These are phyloP conservation scores for Ancistrus triradiatus DNA, from an alignment of 2,113 vertebrate genomes.

Conservation along the genomic window DNA sequence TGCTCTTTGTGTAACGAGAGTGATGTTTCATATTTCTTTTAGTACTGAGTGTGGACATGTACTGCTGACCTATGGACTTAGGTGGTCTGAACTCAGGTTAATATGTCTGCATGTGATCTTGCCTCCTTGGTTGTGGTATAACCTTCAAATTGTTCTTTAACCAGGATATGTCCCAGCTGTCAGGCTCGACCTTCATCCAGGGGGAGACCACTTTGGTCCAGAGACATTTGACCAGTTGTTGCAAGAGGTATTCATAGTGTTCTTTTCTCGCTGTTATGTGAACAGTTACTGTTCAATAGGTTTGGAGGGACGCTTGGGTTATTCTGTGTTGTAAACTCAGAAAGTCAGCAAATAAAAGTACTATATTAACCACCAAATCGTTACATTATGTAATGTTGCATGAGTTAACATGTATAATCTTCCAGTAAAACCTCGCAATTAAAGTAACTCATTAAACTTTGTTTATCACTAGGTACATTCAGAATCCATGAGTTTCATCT, in stretches of 20 bases:
- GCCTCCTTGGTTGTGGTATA: not conserved
- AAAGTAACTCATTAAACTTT: not conserved
- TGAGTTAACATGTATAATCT: too few relatives aligned
- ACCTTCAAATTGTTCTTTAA: not conserved
- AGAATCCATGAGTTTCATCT: not conserved
- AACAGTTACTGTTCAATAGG: too few relatives aligned
- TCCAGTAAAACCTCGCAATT: not conserved
- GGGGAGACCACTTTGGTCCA: conserved; percentile 75
- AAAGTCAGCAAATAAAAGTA: too few relatives aligned
- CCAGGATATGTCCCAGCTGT: conserved; percentile 48
- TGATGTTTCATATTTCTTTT: too few relatives aligned
- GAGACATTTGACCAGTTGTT: conserved; percentile 75
- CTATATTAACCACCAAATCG: too few relatives aligned
- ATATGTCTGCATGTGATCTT: not conserved
- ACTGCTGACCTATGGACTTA: too few relatives aligned
- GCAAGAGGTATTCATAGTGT: conserved; percentile 76
- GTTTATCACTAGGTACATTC: not conserved
- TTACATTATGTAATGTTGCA: too few relatives aligned
- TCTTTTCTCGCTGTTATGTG: too few relatives aligned
- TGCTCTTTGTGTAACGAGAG: conserved; percentile 68
- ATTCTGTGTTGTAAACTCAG: too few relatives aligned
- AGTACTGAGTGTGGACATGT: too few relatives aligned
- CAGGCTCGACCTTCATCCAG: conserved; percentile 79
- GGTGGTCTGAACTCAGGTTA: too few relatives aligned
- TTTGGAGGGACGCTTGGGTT: too few relatives aligned